Percentiles rank a stretch among this genome's conserved stretches.
phyloP scores from a whole-genome alignment of 2,113 vertebrate species.

The Antigone vipio region DNA sequence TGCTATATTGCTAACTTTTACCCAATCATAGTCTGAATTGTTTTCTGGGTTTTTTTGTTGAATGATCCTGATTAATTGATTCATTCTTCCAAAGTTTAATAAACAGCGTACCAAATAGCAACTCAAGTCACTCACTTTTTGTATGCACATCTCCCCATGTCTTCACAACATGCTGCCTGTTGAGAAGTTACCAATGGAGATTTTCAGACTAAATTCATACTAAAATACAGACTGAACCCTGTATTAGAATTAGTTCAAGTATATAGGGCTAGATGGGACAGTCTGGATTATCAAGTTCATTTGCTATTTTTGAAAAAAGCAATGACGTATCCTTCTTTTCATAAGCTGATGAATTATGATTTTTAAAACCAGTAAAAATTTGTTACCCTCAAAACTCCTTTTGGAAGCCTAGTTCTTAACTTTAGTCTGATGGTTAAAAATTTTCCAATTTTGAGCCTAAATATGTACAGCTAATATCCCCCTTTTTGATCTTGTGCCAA shows the following conservation, averaged over 20 bases:
- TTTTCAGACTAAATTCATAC: background rate
- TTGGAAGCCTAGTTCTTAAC: background rate
- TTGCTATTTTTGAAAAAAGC: background rate
- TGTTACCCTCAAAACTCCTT: background rate
- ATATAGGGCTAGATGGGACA: background rate
- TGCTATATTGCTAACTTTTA: background rate
- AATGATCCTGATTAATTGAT: background rate
- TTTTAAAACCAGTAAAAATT: background rate
- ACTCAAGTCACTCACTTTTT: background rate
- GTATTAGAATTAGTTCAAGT: background rate
- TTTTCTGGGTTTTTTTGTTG: background rate
- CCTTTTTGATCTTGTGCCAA: background rate
- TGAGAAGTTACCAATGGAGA: background rate
- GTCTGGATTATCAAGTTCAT: background rate
- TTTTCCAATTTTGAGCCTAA: background rate
- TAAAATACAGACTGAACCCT: background rate
- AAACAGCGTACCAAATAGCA: background rate
- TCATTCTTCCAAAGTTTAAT: background rate
- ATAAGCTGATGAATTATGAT: background rate
- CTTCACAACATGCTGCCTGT: background rate
- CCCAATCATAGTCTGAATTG: background rate
- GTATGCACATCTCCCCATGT: background rate
- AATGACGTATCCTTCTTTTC: background rate
- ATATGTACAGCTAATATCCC: background rate
- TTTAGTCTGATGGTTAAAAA: background rate